Base-by-base conservation (phyloP, 2,888 invertebrate species). In the Ptilodon capucinus region DNA sequence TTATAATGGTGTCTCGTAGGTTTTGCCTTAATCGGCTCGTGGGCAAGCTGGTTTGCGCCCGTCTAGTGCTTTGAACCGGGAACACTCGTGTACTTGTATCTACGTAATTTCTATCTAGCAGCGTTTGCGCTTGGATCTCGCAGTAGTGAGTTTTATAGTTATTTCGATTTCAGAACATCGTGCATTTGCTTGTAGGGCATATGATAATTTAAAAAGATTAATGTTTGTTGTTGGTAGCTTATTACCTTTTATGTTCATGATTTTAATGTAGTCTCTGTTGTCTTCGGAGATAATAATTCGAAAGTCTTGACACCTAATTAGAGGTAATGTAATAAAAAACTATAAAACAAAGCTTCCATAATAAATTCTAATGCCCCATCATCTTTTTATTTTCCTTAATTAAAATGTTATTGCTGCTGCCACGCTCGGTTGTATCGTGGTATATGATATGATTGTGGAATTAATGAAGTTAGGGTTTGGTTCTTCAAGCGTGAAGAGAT, bases 401-500 rank as follows among this genome's bases (percentile, higher is more conserved):
- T 51, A 53, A 47, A 40, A 40, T 28, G 13, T 34, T 46, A 54
- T 51, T 51, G 36, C 8, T 51, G 44, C 46, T 40, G 47, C 45
- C 44, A 42, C 48, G 48, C 46, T 53, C 23, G 39, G 46, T 46
- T 60, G 44, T 35, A 54, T 44, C 16, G 64, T 64, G 61, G 46
- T 52, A 50, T 65, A 64, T 65, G 67, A 56, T 50, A 48, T 50
- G 51, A 54, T 53, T 60, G 46, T 56, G 54, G 51, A 55, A 56
- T 63, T 58, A 51, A 52, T 60, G 44, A 46, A 48, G 54, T 58
- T 56, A 60, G 49, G 56, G 51, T 54, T 60, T 58, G 63, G 50
- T 62, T 54, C 51, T 53, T 58, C 54, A 54, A 71, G 64, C 71
- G 71, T 77, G 62, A 71, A 70, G 57, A 59, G 63, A 25, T 25